A percentile compares a stretch with the other conserved stretches of the same genome.
phyloP scores from a whole-genome alignment of 2,888 invertebrate species.

The Sesia bembeciformis region DNA sequence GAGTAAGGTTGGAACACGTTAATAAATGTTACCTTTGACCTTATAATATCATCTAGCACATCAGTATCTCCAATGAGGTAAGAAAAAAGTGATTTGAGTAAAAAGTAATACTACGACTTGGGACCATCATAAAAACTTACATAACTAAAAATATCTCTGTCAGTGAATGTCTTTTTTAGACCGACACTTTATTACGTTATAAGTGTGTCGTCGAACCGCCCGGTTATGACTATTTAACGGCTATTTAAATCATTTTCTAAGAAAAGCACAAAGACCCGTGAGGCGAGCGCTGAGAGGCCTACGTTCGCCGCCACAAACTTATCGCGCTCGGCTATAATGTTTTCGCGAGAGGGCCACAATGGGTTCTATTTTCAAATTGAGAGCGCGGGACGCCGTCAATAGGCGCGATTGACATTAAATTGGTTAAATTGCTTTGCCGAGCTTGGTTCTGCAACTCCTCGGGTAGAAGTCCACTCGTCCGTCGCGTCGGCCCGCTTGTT shows the following conservation, averaged over 20 bases:
- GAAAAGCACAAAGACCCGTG: slow-evolving; percentile 24
- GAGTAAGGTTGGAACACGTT: too few species aligned
- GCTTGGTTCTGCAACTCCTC: slow-evolving; percentile 52
- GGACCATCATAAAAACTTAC: background rate
- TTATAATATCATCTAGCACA: too few species aligned
- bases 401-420: slow-evolving; percentile 67
- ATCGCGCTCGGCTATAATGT: slow-evolving; percentile 13
- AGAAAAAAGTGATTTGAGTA: too few species aligned
- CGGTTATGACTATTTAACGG: slow-evolving; percentile 46
- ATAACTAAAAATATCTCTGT: slow-evolving; percentile 8
- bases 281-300: slow-evolving; percentile 4
- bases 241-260: slow-evolving; percentile 40
- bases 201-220: slow-evolving; percentile 42
- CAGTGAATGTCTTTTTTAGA: slow-evolving; percentile 29
- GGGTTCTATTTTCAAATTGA: slow-evolving; percentile 65
- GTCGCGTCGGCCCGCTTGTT: slow-evolving; percentile 16
- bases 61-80: too few species aligned
- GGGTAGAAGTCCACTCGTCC: slow-evolving; percentile 41
- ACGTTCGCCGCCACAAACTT: background rate
- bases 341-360: slow-evolving; percentile 52
- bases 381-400: slow-evolving; percentile 62
- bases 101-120: too few species aligned
- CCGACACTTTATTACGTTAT: slow-evolving; percentile 45
- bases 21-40: too few species aligned
- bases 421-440: slow-evolving; percentile 68